Conservation (phyloP, 2,113 vertebrate species). For the Callaeas wilsoni region DNA sequence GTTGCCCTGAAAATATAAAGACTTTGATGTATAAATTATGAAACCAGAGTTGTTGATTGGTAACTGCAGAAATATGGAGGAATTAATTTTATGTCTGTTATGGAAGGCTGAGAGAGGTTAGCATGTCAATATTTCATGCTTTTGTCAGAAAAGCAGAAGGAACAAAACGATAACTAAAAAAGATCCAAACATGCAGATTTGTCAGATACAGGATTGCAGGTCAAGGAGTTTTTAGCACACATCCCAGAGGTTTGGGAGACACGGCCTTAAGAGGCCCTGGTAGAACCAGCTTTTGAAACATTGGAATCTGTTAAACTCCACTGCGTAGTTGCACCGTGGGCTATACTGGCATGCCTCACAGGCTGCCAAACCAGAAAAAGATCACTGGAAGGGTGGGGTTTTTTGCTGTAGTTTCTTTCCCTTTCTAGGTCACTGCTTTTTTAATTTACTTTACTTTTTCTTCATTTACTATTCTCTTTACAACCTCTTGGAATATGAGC, state of each 20-base stretch:
- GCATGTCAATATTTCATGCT: not conserved
- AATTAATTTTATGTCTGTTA: not conserved
- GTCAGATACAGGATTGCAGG: not conserved
- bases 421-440: not conserved
- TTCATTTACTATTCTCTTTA: not conserved
- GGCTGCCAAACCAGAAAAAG: not conserved
- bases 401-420: not conserved
- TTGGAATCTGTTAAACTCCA: not conserved
- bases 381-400: not conserved
- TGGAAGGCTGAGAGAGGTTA: not conserved
- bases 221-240: not conserved
- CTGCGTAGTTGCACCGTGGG: not conserved
- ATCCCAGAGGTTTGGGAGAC: not conserved
- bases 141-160: not conserved
- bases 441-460: not conserved
- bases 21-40: not conserved
- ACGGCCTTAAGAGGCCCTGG: not conserved
- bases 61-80: not conserved
- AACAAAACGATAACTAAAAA: not conserved
- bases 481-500: not conserved
- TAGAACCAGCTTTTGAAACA: not conserved
- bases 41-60: not conserved
- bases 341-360: fast-evolving
- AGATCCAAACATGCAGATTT: not conserved
- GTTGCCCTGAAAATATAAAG: not conserved